Evolutionary conservation across 2,113 vertebrate species (phyloP), one percentile per base, ranked within the genome.

Genomic region (Actenoides hombroni): DNA sequence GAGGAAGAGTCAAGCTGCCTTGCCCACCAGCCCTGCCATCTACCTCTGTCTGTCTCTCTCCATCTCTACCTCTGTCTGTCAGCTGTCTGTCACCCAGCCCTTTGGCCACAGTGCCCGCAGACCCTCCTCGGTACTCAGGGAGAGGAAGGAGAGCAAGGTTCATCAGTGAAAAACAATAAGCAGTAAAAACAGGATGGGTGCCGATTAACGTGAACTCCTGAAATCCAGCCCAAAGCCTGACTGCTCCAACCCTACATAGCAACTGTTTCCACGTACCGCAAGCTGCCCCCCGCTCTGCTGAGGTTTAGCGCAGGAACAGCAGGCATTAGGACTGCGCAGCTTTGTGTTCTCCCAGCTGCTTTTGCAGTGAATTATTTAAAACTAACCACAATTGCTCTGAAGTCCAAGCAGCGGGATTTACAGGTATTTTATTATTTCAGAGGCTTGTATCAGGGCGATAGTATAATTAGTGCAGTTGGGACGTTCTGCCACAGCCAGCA

Each of bases 401-500:
- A 94, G 90, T 70, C 78, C 85, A 78, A 94, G 87, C 89, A 94
- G 88, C 63, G 57, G 83, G 87, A 80, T 86, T 92, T 96, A 71
- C 23, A 92, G 89, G 53, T 92, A 88, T 83, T 93, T 90, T 79
- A 85, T 93, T 92, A 86, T 96, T 94, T 94, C 64, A 57, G 85
- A 90, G 74, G 33, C 76, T 94, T 80, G 75, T 60, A 91, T 59
- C 61, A 73, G 69, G 74, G 80, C 4, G 2, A 94, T 95, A 95
- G 92, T 96, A 79, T 91, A 97, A 96, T 97, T 95, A 95, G 92
- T 77, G 51, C 86, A 71, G 86, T 42, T 92, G 93, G 92, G 92
- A 97, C 96, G 91, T 90, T 96, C 94, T 77, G 44, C 83, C 46
- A 73, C 69, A 92, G 94, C 67, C 73, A 69, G 77, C 46, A 88